A percentile compares a stretch with the other conserved stretches of the same genome.
phyloP scores from a whole-genome alignment of 37 sponge, comb jelly and placozoan genomes.

The Crambe crambe region DNA sequence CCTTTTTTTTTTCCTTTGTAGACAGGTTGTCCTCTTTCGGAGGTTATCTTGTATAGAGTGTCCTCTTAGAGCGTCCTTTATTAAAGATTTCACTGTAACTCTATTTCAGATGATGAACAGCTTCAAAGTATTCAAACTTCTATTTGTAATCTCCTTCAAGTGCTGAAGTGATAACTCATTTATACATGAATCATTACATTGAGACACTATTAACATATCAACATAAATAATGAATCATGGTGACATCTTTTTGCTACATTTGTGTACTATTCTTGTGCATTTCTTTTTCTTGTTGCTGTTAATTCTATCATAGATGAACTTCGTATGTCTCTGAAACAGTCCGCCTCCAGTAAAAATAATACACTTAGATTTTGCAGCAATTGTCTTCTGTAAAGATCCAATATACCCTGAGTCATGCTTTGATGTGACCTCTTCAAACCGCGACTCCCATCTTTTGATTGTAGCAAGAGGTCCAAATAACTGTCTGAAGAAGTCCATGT shows the following conservation, averaged over 20 bases:
- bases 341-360: conserved; percentile 58
- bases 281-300: not conserved
- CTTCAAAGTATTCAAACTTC: not conserved
- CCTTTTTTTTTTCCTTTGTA: too few relatives aligned
- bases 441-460: conserved; percentile 26
- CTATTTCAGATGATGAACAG: not conserved
- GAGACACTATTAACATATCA: too few relatives aligned
- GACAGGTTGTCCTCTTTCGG: too few relatives aligned
- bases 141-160: not conserved
- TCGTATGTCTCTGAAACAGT: conserved; percentile 41
- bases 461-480: conserved; percentile 5
- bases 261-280: conserved; percentile 2
- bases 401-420: conserved; percentile 34
- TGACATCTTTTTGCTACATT: not conserved
- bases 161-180: not conserved
- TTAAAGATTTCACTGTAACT: too few relatives aligned
- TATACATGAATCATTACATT: too few relatives aligned
- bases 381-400: conserved; percentile 34
- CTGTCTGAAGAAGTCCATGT: conserved; percentile 17
- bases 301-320: conserved; percentile 16
- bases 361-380: conserved; percentile 48
- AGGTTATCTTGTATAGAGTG: too few relatives aligned
- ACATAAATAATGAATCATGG: too few relatives aligned
- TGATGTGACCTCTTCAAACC: conserved; percentile 19
- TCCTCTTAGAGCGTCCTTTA: too few relatives aligned